Base-by-base conservation (phyloP, 2,888 invertebrate species). In the Ichneumoninae sp. region DNA sequence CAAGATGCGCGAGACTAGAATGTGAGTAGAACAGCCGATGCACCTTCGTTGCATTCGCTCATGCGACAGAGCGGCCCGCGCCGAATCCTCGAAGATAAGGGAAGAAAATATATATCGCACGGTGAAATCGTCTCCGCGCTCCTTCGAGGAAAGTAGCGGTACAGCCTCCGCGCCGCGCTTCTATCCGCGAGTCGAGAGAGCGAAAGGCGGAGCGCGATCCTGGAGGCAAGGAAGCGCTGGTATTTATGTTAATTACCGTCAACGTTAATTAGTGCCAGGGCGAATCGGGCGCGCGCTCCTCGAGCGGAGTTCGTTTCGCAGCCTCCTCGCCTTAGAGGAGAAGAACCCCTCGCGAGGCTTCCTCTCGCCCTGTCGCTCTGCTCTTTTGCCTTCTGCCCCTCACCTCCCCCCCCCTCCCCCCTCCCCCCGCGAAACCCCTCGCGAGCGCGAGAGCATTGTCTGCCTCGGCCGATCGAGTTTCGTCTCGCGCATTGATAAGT, bases 161-260 rank as follows among this genome's bases (percentile, higher is more conserved):
- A 77, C 26, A 63, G 74, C 60, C 26, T 26, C 26, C n/a, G 63
- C 44, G 44, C 57, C 70, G 33, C 75, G 75, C 22, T 44, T 44
- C 44, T 44, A 44, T 44, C 44, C 60, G n/a, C 47, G 16, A 36
- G 60, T 7, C 30, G 47, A 19, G 19, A 69, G 26, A 63, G 22
- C 66, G 30, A 73, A 63, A 73, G 54, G 65, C 57, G 68, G 52
- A 71, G 60, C 71, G 50, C 79, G 79, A 85, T 85, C 60, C 79
- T 81, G 80, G 71, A 65, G 88, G 89, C 89, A 88, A 90, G 90
- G 89, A 90, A 92, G 91, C 91, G 90, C 90, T 91, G 91, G 92
- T 93, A 93, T 93, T 93, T 93, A 93, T 93, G 93, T 92, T 93
- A 93, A 93, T 93, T 93, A 93, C 91, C 91, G 91, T 92, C 92